Percentiles rank a stretch among this genome's conserved stretches.
These are phyloP conservation scores for Oikopleura albicans DNA, from an alignment of 23 tunicate genomes.

Conservation along the genomic window DNA sequence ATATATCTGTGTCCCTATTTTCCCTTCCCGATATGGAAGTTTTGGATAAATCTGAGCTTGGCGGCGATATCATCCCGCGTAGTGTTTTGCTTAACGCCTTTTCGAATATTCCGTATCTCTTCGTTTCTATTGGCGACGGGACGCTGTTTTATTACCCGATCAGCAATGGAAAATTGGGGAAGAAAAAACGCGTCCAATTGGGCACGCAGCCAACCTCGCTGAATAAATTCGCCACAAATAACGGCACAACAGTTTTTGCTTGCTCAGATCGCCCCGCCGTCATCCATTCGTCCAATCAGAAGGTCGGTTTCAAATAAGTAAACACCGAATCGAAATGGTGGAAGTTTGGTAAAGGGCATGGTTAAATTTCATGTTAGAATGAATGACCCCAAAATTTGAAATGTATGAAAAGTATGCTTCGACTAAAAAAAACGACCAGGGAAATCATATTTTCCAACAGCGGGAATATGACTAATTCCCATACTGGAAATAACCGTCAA, in stretches of 20 bases:
- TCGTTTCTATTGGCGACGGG: conserved; percentile 83
- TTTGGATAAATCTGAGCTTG: conserved; percentile 37
- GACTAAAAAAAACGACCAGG: too few relatives aligned
- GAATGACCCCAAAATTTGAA: too few relatives aligned
- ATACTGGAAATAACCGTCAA: too few relatives aligned
- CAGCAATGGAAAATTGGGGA: conserved; percentile 23
- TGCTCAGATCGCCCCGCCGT: conserved; percentile 96
- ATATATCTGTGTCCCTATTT: conserved; percentile 43
- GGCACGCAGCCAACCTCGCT: conserved; percentile 71
- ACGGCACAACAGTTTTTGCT: conserved; percentile 53
- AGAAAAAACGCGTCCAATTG: conserved; percentile 63
- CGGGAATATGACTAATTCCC: too few relatives aligned
- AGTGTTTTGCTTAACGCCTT: conserved; percentile 55
- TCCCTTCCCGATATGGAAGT: conserved; percentile 42
- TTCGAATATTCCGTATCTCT: conserved; percentile 27
- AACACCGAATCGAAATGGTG: too few relatives aligned
- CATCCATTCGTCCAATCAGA: conserved; percentile 81
- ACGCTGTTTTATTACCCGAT: conserved; percentile 31
- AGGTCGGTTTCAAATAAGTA: conserved; percentile 65
- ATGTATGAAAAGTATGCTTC: too few relatives aligned
- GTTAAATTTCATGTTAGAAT: too few relatives aligned
- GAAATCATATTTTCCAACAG: too few relatives aligned
- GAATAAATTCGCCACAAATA: conserved; percentile 42
- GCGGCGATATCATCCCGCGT: conserved; percentile 71
- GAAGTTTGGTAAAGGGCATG: too few relatives aligned